Percentiles rank a stretch among this genome's conserved stretches.
Evolutionary conservation across 2,797 vertebrate genomes (phyloP).

Genomic region (Helarctos malayanus): DNA sequence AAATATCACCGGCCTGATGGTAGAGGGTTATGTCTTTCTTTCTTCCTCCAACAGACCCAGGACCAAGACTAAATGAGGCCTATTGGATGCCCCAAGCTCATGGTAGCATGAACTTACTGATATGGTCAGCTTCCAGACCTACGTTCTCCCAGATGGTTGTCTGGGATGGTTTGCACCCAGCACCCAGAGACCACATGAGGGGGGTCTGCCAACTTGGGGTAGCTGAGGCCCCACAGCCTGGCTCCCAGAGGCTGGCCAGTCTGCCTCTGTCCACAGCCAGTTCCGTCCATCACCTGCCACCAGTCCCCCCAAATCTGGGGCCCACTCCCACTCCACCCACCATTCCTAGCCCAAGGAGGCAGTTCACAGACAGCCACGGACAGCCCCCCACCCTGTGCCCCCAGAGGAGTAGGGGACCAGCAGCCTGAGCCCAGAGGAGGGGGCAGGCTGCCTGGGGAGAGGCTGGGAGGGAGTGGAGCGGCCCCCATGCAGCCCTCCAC

Average conservation of each 20-base stretch:
- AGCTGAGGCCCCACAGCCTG: background rate
- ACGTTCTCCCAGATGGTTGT: background rate
- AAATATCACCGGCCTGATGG: background rate
- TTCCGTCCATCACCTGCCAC: background rate
- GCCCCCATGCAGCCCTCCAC: slow-evolving; percentile 24
- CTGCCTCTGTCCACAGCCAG: background rate
- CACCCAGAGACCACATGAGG: background rate
- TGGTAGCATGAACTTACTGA: background rate
- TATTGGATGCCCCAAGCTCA: background rate
- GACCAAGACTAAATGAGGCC: background rate
- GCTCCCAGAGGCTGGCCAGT: background rate
- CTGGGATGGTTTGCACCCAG: background rate
- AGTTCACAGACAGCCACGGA: background rate
- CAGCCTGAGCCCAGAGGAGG: background rate
- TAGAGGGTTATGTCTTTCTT: background rate
- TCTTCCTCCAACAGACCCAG: background rate
- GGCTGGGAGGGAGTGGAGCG: background rate
- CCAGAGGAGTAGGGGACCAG: background rate
- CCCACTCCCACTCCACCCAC: background rate
- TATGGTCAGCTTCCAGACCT: background rate
- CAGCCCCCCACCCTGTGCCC: background rate
- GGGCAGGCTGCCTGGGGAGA: background rate
- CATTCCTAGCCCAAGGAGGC: background rate
- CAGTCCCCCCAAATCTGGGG: background rate
- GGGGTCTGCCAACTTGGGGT: background rate